These are phyloP conservation scores for Augochlora pura DNA, from an alignment of 1,140 invertebrate genomes.

Conservation along the genomic window DNA sequence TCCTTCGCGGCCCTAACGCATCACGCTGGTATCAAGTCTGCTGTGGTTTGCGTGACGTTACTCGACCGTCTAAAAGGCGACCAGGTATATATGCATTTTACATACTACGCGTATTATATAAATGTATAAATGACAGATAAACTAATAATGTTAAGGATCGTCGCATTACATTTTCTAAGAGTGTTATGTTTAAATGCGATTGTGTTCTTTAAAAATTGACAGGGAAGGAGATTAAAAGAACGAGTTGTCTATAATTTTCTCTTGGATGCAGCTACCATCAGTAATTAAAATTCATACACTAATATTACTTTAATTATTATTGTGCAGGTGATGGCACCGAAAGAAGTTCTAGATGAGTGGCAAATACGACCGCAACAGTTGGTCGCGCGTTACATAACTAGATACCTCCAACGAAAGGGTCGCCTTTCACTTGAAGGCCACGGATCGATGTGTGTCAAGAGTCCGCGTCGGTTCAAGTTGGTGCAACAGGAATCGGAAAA, in stretches of 20 bases:
- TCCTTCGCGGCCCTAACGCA: conserved; percentile 96
- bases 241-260: no score
- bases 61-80: conserved; percentile 97
- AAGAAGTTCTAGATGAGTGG: conserved; percentile 95
- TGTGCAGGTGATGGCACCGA: conserved; percentile 89
- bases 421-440: conserved; percentile 86
- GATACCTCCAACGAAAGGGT: conserved; percentile 88
- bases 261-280: no score
- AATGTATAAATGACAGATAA: no score
- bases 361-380: conserved; percentile 94
- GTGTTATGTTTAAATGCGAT: no score
- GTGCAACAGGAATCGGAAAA: conserved; percentile 95
- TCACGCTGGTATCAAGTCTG: conserved; percentile 95
- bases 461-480: conserved; percentile 90
- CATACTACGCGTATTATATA: neutral
- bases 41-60: conserved; percentile 95
- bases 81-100: conserved; percentile 84
- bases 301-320: neutral
- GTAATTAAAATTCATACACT: no score
- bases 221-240: no score
- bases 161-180: no score
- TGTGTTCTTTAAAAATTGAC: no score
- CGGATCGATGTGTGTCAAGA: conserved; percentile 89
- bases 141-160: no score
- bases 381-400: conserved; percentile 92